Evolutionary conservation across 1,140 invertebrate genomes (phyloP).

Genomic region (Bombus difficillimus): DNA sequence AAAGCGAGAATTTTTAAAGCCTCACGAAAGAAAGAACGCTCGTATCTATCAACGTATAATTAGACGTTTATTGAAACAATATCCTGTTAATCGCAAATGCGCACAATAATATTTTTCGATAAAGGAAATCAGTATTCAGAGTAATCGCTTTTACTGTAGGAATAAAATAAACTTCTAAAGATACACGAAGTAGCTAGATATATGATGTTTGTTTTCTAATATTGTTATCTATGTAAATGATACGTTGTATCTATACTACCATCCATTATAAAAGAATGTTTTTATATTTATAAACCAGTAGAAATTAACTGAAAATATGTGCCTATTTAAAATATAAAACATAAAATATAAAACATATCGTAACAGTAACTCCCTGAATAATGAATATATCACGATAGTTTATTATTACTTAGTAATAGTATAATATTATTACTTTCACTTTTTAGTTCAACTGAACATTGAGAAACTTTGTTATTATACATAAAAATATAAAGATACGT

Average conservation of each 20-base stretch:
- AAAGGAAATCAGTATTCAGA: background rate
- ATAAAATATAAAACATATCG: background rate
- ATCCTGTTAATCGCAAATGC: conserved; percentile 81
- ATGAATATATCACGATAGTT: background rate
- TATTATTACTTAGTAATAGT: too few relatives aligned
- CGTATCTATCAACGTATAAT: conserved; percentile 86
- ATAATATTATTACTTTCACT: too few relatives aligned
- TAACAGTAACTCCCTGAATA: background rate
- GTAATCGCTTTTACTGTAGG: background rate
- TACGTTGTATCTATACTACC: background rate
- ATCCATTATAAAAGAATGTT: background rate
- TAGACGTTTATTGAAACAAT: conserved; percentile 83
- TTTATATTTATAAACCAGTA: background rate
- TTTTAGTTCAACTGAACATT: background rate
- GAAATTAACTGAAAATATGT: background rate
- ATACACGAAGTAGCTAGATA: background rate
- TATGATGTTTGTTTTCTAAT: background rate
- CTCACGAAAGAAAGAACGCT: conserved; percentile 85
- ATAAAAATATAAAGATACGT: background rate
- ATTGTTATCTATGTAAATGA: background rate
- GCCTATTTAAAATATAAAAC: background rate
- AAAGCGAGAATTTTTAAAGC: conserved; percentile 74
- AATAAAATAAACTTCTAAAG: background rate
- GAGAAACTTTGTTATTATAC: background rate
- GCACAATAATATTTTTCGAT: conserved; percentile 32